Evolutionary conservation across 1,140 invertebrate genomes (phyloP).

Genomic region (Eumeta japonica): DNA sequence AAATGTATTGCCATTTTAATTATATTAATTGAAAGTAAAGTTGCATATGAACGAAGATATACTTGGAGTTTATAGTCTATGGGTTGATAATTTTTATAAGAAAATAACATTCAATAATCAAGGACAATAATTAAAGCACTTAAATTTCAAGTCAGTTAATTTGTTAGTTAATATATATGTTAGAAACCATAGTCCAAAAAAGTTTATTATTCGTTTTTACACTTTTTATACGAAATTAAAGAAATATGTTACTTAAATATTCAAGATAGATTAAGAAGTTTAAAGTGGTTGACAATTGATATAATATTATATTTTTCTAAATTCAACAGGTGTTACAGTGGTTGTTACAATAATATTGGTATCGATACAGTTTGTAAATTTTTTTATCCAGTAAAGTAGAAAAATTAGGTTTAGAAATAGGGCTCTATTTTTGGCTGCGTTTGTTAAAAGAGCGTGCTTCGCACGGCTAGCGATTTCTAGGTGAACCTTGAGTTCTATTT

Average conservation of each 20-base stretch:
- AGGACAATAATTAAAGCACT: not conserved
- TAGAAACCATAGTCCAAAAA: not conserved
- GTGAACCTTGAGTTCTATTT: too few species aligned
- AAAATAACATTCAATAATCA: not conserved
- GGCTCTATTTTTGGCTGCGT: too few species aligned
- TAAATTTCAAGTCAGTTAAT: not conserved
- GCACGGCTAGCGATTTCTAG: too few species aligned
- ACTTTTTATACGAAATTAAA: not conserved
- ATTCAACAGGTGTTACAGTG: too few species aligned
- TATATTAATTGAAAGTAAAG: constrained; percentile 18
- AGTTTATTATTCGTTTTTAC: not conserved
- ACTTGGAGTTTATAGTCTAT: not conserved
- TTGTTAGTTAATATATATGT: not conserved
- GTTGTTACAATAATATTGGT: too few species aligned
- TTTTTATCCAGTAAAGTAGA: too few species aligned
- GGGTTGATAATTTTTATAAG: not conserved
- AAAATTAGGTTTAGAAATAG: too few species aligned
- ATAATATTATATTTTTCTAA: too few species aligned
- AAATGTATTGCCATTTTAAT: constrained; percentile 50
- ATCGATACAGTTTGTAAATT: too few species aligned
- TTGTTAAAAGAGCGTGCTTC: too few species aligned
- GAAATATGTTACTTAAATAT: not conserved
- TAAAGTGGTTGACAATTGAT: too few species aligned
- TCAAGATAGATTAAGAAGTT: too few species aligned
- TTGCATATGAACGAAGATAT: not conserved